phyloP scores from a whole-genome alignment of 2,888 invertebrate genomes.

The Dolomedes plantarius region DNA sequence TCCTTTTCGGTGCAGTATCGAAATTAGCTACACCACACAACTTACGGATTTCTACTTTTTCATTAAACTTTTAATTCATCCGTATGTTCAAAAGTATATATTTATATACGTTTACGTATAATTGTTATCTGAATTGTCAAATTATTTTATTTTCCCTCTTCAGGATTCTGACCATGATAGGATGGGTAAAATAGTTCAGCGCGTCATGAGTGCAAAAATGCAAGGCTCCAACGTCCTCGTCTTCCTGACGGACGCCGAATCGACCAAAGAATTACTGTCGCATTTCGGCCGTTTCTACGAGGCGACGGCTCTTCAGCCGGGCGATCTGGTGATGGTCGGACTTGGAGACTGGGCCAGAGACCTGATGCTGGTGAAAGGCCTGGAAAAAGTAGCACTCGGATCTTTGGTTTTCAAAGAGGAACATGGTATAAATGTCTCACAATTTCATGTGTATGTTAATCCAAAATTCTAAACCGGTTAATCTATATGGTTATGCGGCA shows the following conservation, averaged over 20 bases:
- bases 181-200: conserved; percentile 40
- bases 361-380: conserved; percentile 47
- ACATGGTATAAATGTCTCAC: conserved; percentile 42
- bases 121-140: too few relatives aligned
- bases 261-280: conserved; percentile 34
- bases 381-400: conserved; percentile 63
- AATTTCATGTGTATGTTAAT: neutral
- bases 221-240: conserved; percentile 68
- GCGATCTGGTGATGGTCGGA: conserved; percentile 56
- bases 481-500: too few relatives aligned
- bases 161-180: neutral
- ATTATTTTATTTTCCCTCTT: too few relatives aligned
- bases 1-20: too few relatives aligned
- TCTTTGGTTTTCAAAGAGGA: conserved; percentile 62
- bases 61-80: too few relatives aligned
- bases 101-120: too few relatives aligned
- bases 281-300: conserved; percentile 43
- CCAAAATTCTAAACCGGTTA: too few relatives aligned
- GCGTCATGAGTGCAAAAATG: conserved; percentile 37
- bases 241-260: conserved; percentile 39
- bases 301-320: conserved; percentile 29
- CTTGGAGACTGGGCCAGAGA: conserved; percentile 63
- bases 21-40: too few relatives aligned
- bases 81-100: too few relatives aligned
- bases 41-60: too few relatives aligned